Evolutionary conservation across 2,113 vertebrate genomes (phyloP), one percentile per base, ranked within the genome.

Genomic region (Dromaius novaehollandiae): DNA sequence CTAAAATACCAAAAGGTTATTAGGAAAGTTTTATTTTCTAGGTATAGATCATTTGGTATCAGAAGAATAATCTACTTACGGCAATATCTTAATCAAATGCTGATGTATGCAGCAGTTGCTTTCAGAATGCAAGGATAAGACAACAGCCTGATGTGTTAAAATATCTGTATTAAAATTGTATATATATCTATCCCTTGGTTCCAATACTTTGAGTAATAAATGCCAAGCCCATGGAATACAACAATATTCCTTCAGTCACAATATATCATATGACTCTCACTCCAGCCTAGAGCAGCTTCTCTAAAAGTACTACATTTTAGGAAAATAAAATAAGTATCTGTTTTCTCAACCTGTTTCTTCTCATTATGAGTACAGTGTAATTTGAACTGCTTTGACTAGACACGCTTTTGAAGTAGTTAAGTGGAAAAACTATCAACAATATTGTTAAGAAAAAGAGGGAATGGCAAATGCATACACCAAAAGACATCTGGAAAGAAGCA

Each of bases 1-100:
- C 90, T 95, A 97, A 93, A 90, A 97, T 89, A 95, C 92, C 80
- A 89, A 93, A 88, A 95, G 89, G 90, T 96, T 95, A 96, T 97
- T 93, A 96, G 46, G 73, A 84, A 94, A 91, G 85, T 96, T 93
- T 94, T 95, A 78, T 90, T 97, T 97, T 94, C 70, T 68, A 71
- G 64, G 82, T 70, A 71, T 65, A 95, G 87, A 95, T 95, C 30
- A 78, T 82, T 80, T 64, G 71, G 46, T 83, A 34, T 28, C 40
- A 46, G 78, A 44, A 40, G 36, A 74, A 38, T 11, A 38, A 98
- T 96, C 91, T 96, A 93, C 81, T 93, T 63, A 78, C 79, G 89
- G 50, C 87, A 84, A 69, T 86, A 92, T 76, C 83, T 91, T 93
- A 93, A 97, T 88, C 73, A 96, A 84, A 95, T 95, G 85, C 87